These are phyloP conservation scores for Syngnathus floridae DNA, from an alignment of 2,113 vertebrate species.

Conservation along the genomic window DNA sequence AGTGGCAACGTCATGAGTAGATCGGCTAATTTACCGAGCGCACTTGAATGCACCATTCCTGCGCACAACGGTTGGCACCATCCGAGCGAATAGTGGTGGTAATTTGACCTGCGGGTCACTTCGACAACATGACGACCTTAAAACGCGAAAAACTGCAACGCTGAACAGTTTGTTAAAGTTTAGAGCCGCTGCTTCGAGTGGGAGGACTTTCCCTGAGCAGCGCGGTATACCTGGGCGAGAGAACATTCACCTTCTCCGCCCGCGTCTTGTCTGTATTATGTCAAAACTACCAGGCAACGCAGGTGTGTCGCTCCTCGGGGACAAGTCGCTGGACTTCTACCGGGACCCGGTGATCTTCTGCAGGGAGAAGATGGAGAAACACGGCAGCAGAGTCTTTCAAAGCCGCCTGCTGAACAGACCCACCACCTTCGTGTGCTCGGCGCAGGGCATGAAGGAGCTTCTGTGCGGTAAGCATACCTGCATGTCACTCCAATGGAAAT, in stretches of 20 bases:
- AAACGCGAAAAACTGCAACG: neutral
- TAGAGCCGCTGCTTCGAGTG: neutral
- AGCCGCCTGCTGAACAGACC: conserved; percentile 62
- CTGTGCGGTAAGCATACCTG: conserved; percentile 41
- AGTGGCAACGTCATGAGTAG: neutral
- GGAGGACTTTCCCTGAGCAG: neutral
- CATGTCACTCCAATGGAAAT: neutral
- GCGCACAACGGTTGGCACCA: neutral
- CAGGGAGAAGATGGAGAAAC: conserved; percentile 45
- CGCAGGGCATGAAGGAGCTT: conserved; percentile 53
- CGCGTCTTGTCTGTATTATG: conserved; percentile 25
- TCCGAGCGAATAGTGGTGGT: conserved; percentile 11
- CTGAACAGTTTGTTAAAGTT: neutral
- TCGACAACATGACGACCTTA: neutral
- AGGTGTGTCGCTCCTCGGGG: conserved; percentile 57
- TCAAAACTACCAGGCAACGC: conserved; percentile 58
- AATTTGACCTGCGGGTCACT: conserved; percentile 2
- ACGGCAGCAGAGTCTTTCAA: conserved; percentile 55
- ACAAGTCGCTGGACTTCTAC: conserved; percentile 67
- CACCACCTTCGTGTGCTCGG: conserved; percentile 61
- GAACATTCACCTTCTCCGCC: neutral
- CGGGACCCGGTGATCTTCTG: conserved; percentile 61
- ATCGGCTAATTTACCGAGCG: conserved; percentile 4
- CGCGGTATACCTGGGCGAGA: neutral
- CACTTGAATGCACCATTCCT: conserved; percentile 27